These are phyloP conservation scores for Pseudococcus longispinus DNA, from an alignment of 2,888 invertebrate genomes.

Conservation along the genomic window DNA sequence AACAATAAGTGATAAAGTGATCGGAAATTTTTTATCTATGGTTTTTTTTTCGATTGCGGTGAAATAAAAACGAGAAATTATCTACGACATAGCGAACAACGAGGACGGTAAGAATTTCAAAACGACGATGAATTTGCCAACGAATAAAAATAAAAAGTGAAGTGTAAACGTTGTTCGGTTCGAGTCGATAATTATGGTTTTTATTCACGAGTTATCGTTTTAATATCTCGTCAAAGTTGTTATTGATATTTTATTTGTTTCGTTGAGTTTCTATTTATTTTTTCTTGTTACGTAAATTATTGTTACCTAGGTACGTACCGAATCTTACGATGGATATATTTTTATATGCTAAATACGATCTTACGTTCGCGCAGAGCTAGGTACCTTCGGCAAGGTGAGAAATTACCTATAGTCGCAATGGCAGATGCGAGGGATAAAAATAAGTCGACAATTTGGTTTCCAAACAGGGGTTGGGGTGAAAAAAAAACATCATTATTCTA, in stretches of 20 bases:
- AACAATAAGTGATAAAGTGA: slow-evolving; percentile 1
- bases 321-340: neutral
- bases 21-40: neutral
- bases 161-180: neutral
- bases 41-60: neutral
- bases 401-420: neutral
- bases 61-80: neutral
- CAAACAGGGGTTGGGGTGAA: neutral
- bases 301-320: neutral
- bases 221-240: no score
- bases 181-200: neutral
- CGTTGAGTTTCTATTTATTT: neutral
- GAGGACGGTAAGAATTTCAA: neutral
- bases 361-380: no score
- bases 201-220: neutral
- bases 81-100: neutral
- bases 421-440: neutral
- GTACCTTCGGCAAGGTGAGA: neutral
- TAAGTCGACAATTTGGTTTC: neutral
- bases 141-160: neutral
- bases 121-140: neutral
- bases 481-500: slow-evolving; percentile 1
- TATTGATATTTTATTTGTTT: neutral
- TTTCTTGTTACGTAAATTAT: neutral
- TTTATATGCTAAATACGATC: neutral